phyloP scores from a whole-genome alignment of 2,113 vertebrate genomes.

The Chelonoidis abingdonii region DNA sequence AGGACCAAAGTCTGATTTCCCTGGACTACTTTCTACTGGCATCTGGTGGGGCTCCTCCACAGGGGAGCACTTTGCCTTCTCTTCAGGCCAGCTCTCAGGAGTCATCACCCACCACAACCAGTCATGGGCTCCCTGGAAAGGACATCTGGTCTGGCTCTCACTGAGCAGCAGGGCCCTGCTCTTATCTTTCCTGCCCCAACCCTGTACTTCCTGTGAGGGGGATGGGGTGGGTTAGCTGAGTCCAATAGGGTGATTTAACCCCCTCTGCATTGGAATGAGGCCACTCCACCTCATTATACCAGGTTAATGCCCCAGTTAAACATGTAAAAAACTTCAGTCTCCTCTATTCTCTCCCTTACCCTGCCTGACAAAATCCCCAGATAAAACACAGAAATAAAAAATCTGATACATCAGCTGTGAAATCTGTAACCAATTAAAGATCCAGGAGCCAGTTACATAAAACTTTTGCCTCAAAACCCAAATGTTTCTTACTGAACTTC shows the following conservation, averaged over 20 bases:
- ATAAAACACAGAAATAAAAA: slow-evolving; percentile 59
- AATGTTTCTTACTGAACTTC: slow-evolving; percentile 21
- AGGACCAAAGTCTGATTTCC: background rate
- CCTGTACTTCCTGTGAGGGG: background rate
- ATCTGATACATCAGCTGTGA: slow-evolving; percentile 55
- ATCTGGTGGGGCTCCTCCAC: background rate
- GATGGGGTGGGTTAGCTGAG: background rate
- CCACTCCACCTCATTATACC: background rate
- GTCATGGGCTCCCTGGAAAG: background rate
- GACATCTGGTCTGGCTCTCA: background rate
- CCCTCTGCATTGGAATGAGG: background rate
- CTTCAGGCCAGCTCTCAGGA: background rate
- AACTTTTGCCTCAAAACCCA: slow-evolving; percentile 34
- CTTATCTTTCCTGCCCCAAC: background rate
- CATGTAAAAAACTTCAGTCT: slow-evolving; percentile 5
- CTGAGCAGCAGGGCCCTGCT: background rate
- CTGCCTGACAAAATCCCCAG: slow-evolving; percentile 54
- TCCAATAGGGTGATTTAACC: background rate
- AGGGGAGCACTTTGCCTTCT: background rate
- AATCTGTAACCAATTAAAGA: slow-evolving; percentile 48
- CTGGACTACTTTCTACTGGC: background rate
- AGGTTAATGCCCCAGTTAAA: background rate
- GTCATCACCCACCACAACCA: background rate
- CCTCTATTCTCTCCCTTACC: slow-evolving; percentile 31
- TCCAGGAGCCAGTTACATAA: slow-evolving; percentile 56